These are phyloP conservation scores for Accipiter cooperii DNA, from an alignment of 2,113 vertebrate genomes.

Conservation along the genomic window DNA sequence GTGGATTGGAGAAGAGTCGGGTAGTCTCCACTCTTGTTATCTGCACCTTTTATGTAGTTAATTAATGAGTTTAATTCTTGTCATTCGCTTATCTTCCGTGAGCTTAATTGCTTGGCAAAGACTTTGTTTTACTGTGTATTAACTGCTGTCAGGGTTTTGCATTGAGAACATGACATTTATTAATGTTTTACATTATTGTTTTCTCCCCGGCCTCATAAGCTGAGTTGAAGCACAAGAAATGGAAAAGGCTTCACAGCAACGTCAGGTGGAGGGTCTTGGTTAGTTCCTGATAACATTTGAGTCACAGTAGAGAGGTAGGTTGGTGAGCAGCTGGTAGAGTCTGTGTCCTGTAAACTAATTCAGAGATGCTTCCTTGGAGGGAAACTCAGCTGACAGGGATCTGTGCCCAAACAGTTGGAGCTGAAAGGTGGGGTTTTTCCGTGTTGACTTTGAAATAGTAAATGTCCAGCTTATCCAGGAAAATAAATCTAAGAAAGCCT, in stretches of 20 bases:
- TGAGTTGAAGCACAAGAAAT: background rate
- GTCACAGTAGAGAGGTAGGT: background rate
- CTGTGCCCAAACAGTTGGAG: background rate
- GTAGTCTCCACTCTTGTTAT: background rate
- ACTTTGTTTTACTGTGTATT: background rate
- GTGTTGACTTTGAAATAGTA: background rate
- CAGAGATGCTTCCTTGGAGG: background rate
- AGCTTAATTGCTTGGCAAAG: conserved; percentile 3
- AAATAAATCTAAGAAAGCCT: background rate
- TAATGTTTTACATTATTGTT: background rate
- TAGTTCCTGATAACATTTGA: background rate
- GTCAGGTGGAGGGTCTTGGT: background rate
- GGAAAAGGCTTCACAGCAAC: background rate
- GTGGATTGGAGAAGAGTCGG: background rate
- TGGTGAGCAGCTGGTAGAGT: background rate
- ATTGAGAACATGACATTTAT: background rate
- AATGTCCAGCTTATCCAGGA: background rate
- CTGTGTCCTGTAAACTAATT: background rate
- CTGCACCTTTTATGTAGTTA: background rate
- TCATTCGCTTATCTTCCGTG: background rate
- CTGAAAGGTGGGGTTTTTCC: background rate
- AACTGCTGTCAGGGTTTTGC: background rate
- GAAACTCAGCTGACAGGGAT: background rate
- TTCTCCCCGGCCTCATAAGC: background rate
- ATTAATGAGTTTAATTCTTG: conserved; percentile 18